These are phyloP conservation scores for Steinernema feltiae DNA, from an alignment of 1,140 invertebrate species.

Conservation along the genomic window DNA sequence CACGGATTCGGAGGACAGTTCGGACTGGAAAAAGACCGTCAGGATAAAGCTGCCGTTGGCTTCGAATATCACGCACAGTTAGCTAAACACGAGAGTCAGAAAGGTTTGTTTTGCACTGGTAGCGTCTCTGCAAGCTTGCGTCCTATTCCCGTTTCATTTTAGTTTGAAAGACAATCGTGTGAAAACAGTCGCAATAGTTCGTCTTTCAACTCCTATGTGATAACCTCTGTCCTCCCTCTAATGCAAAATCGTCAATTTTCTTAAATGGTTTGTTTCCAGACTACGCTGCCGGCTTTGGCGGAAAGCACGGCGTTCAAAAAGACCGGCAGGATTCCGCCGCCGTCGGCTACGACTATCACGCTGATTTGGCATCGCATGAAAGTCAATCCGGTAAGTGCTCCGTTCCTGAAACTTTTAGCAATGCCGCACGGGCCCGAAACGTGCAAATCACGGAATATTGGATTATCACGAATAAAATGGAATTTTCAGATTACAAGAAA, in stretches of 20 bases:
- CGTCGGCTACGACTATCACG: slow-evolving; percentile 64
- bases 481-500: slow-evolving; percentile 67
- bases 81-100: slow-evolving; percentile 49
- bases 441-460: no score
- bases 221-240: background rate
- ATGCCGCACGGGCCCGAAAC: no score
- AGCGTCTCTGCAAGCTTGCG: background rate
- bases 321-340: slow-evolving; percentile 64
- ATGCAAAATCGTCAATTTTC: no score
- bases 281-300: slow-evolving; percentile 49
- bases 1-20: slow-evolving; percentile 54
- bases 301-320: slow-evolving; percentile 55
- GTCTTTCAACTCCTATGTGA: slow-evolving; percentile 5
- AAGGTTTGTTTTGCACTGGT: slow-evolving; percentile 27
- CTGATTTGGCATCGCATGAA: slow-evolving; percentile 35
- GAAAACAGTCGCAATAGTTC: no score
- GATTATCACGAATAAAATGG: no score
- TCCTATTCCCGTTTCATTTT: background rate
- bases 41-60: slow-evolving; percentile 70
- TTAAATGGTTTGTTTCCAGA: no score
- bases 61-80: slow-evolving; percentile 64
- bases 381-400: slow-evolving; percentile 44
- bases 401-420: slow-evolving; percentile 4
- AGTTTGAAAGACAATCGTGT: background rate
- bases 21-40: slow-evolving; percentile 54